These are phyloP conservation scores for Lydus trimaculatus DNA, from an alignment of 2,888 invertebrate genomes.

Conservation along the genomic window DNA sequence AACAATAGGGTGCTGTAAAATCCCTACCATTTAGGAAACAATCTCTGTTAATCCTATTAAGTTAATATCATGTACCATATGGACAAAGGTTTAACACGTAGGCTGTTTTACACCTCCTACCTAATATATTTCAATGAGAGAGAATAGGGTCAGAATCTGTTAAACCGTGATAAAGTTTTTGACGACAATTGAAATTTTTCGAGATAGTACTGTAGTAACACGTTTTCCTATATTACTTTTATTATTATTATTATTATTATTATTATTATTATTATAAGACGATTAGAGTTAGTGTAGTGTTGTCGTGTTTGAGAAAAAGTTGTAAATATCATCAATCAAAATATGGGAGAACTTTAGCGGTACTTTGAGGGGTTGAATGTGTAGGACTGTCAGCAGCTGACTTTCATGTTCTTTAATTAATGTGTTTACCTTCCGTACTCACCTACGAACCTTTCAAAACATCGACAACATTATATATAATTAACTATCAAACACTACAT, in stretches of 20 bases:
- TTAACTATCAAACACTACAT: neutral
- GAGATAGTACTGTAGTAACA: neutral
- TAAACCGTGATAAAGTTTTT: neutral
- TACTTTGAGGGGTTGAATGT: conserved; percentile 34
- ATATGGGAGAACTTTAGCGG: conserved; percentile 33
- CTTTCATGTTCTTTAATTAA: conserved; percentile 40
- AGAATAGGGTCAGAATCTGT: neutral
- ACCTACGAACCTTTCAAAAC: conserved; percentile 23
- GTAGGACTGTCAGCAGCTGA: conserved; percentile 32
- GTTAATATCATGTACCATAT: neutral
- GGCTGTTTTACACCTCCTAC: neutral
- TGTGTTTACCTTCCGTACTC: conserved; percentile 34
- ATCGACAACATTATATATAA: neutral
- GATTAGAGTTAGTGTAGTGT: conserved; percentile 35
- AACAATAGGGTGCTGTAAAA: neutral
- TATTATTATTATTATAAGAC: neutral
- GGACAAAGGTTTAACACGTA: neutral
- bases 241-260: too few species aligned
- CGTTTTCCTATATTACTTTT: too few species aligned
- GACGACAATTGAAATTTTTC: neutral
- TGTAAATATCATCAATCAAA: conserved; percentile 39
- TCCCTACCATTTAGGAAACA: neutral
- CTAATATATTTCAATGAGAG: neutral
- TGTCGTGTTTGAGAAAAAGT: conserved; percentile 31
- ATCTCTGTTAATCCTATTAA: neutral